Evolutionary conservation across 2,113 vertebrate species (phyloP), one percentile per base, ranked within the genome.

Genomic region (Sander lucioperca): DNA sequence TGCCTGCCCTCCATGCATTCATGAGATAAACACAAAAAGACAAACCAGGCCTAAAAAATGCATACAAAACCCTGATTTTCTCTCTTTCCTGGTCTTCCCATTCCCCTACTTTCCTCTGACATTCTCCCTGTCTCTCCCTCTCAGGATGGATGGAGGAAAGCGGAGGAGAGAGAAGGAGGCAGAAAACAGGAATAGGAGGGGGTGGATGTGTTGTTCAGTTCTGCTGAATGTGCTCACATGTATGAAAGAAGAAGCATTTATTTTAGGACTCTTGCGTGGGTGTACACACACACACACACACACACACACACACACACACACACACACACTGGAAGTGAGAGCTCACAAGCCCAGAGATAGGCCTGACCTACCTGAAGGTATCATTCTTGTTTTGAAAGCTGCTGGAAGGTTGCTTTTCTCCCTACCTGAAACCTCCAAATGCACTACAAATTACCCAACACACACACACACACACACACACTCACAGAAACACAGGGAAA

Each of bases 211-310:
- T 85, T 84, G 73, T 89, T 88, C 88, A 80, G 83, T 89, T 93
- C 80, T 93, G 82, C 90, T 90, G 89, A 94, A 93, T 92, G 88
- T 12, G 76, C 86, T 92, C 92, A 91, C 92, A 93, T 92, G 89
- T 93, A 91, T 90, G 90, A 91, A 93, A 94, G 89, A 82, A 92
- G 91, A 91, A 91, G 87, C 77, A 91, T 93, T 92, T 94, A 93
- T 93, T 94, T 94, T 92, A 82, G 82, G 91, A 91, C 75, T 83
- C 65, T 74, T 0, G 91, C 62, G 93, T 93, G 92, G 92, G 93
- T 90, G 88, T 90, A 75, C 88, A 80, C 57, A 62, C 59, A 36
- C 58, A 77, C 70, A 65, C 64, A 61, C 69, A 72, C 36, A 63
- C 53, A 51, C 67, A 64, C 57, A 73, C 58, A 50, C 33, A 62